A percentile compares a stretch with the other conserved stretches of the same genome.
Evolutionary conservation across 2,113 vertebrate genomes (phyloP).

Genomic region (Corythoichthys intestinalis): DNA sequence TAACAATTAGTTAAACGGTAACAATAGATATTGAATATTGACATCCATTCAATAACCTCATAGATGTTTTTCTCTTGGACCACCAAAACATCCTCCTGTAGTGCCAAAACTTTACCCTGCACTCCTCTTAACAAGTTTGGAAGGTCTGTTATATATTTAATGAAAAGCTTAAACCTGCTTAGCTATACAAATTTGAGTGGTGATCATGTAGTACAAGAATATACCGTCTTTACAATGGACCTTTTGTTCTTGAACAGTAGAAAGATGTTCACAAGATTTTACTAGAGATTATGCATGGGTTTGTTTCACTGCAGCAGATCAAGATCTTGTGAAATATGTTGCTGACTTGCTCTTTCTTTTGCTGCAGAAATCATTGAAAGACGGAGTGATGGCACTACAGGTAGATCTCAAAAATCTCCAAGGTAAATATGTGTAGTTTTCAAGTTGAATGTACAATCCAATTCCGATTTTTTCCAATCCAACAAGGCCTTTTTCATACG

Average conservation of each 20-base stretch:
- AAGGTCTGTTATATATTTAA: neutral
- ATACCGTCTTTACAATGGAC: neutral
- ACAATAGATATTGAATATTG: no score
- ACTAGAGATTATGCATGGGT: neutral
- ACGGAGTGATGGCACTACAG: neutral
- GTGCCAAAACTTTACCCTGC: no score
- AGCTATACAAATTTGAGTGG: neutral
- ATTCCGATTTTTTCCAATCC: no score
- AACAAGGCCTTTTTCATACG: no score
- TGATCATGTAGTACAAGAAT: neutral
- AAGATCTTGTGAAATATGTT: neutral
- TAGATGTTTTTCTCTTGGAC: no score
- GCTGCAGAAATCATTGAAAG: slow-evolving; percentile 39
- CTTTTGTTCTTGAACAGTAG: neutral
- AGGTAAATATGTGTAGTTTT: slow-evolving; percentile 43
- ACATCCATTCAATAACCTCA: no score
- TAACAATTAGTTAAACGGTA: no score
- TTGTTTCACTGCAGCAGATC: neutral
- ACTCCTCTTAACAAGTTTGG: neutral
- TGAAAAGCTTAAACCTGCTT: neutral
- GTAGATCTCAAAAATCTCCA: neutral
- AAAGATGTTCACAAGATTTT: neutral
- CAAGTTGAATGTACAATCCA: neutral
- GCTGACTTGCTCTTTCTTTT: slow-evolving; percentile 14
- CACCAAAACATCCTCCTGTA: no score